Evolutionary conservation across 2,888 invertebrate species (phyloP).

Genomic region (Eudemis profundana): DNA sequence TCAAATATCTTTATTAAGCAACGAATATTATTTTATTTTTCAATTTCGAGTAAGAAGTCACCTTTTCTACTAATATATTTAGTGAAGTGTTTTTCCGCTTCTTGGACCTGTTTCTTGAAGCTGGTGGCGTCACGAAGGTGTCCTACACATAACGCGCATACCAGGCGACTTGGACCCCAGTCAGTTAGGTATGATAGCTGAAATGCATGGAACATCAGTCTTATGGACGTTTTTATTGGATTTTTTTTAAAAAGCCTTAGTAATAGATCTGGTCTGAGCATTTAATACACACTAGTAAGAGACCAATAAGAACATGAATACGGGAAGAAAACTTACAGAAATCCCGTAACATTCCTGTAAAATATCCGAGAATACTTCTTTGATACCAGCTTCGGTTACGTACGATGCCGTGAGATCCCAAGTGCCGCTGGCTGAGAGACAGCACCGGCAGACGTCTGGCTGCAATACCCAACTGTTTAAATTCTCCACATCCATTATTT

Average conservation of each 20-base stretch:
- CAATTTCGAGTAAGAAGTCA: too few relatives aligned
- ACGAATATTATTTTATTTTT: too few relatives aligned
- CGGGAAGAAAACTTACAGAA: constrained; percentile 46
- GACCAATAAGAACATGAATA: too few relatives aligned
- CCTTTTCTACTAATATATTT: constrained; percentile 52
- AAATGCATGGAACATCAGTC: constrained; percentile 27
- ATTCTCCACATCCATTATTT: constrained; percentile 51
- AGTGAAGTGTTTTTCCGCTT: constrained; percentile 57
- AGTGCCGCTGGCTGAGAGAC: constrained; percentile 46
- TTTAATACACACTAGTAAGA: too few relatives aligned
- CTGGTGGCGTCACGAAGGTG: constrained; percentile 57
- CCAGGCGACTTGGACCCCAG: constrained; percentile 56
- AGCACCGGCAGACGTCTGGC: constrained; percentile 50
- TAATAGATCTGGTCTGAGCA: background rate
- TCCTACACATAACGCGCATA: constrained; percentile 59
- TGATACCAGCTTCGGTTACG: constrained; percentile 42
- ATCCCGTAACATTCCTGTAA: constrained; percentile 48
- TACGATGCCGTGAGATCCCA: constrained; percentile 47
- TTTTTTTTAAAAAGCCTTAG: background rate
- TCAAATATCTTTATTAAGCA: too few relatives aligned
- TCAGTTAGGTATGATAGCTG: constrained; percentile 57
- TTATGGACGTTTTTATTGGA: background rate
- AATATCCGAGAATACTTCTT: constrained; percentile 47
- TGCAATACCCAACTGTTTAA: constrained; percentile 50
- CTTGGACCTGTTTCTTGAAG: constrained; percentile 61